Evolutionary conservation across 1,140 invertebrate genomes (phyloP).

Genomic region (Meloidogyne floridensis): DNA sequence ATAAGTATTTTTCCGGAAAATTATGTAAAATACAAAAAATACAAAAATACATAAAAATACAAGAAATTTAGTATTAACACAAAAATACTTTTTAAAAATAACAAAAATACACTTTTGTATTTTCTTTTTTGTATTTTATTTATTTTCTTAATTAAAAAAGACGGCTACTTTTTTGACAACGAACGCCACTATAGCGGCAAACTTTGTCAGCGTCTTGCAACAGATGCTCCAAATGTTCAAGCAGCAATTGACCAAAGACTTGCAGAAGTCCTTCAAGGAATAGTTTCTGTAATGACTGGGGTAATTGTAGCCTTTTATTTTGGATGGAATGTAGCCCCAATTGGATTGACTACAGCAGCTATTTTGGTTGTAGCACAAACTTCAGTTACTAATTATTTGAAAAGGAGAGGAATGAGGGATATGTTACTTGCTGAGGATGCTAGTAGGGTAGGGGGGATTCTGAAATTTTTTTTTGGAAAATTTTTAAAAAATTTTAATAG

Average conservation of each 20-base stretch:
- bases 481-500: slow-evolving; percentile 11
- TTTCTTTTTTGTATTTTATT: too few relatives aligned
- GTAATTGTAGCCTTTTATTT: slow-evolving; percentile 66
- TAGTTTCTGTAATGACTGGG: slow-evolving; percentile 67
- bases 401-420: slow-evolving; percentile 53
- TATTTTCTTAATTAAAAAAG: slow-evolving; percentile 30
- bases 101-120: too few relatives aligned
- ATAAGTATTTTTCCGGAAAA: too few relatives aligned
- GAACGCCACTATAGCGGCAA: slow-evolving; percentile 68
- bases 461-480: background rate
- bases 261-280: slow-evolving; percentile 67
- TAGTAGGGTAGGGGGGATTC: slow-evolving; percentile 2
- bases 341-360: slow-evolving; percentile 49
- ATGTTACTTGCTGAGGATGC: slow-evolving; percentile 48
- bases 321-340: slow-evolving; percentile 64
- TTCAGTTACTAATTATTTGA: slow-evolving; percentile 54
- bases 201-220: slow-evolving; percentile 68
- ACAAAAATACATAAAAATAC: too few relatives aligned
- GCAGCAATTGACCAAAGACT: slow-evolving; percentile 69
- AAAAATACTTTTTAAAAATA: too few relatives aligned
- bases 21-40: too few relatives aligned
- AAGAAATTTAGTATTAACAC: too few relatives aligned
- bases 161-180: slow-evolving; percentile 70
- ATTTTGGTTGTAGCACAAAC: slow-evolving; percentile 43
- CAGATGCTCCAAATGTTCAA: slow-evolving; percentile 70